A percentile compares a stretch with the other conserved stretches of the same genome.
These are phyloP conservation scores for Conops quadrifasciatus DNA, from an alignment of 2,888 invertebrate genomes.

Conservation along the genomic window DNA sequence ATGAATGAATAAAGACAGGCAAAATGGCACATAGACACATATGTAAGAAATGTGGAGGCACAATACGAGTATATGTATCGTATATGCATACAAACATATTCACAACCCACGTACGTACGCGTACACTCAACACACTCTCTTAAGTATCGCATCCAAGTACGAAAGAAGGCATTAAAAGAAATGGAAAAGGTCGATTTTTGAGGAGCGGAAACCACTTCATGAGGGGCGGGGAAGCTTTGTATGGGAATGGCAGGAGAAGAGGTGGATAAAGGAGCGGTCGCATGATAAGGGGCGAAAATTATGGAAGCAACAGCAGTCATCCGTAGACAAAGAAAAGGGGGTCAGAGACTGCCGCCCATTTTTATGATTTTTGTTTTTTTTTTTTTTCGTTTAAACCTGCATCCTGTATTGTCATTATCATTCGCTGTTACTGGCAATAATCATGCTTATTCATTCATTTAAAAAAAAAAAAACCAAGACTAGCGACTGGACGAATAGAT, in stretches of 20 bases:
- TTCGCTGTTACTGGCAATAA: constrained; percentile 25
- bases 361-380: background rate
- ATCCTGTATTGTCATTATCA: constrained; percentile 30
- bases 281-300: background rate
- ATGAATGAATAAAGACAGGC: constrained; percentile 9
- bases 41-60: background rate
- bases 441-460: constrained; percentile 32
- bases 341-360: constrained; percentile 19
- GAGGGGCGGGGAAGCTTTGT: background rate
- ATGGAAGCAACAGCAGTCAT: too few species aligned
- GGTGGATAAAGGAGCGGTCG: background rate
- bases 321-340: constrained; percentile 25
- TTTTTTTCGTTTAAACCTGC: constrained; percentile 25
- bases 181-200: constrained; percentile 15
- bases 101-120: background rate
- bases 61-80: background rate
- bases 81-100: constrained; percentile 10
- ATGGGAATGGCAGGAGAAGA: background rate
- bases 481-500: background rate
- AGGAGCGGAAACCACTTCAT: too few species aligned
- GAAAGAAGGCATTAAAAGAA: constrained; percentile 2
- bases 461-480: background rate
- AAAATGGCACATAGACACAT: constrained; percentile 13
- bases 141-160: too few species aligned
- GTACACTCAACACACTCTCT: too few species aligned